Conservation (phyloP, 2,113 vertebrate species). For the Oryctolagus cuniculus region DNA sequence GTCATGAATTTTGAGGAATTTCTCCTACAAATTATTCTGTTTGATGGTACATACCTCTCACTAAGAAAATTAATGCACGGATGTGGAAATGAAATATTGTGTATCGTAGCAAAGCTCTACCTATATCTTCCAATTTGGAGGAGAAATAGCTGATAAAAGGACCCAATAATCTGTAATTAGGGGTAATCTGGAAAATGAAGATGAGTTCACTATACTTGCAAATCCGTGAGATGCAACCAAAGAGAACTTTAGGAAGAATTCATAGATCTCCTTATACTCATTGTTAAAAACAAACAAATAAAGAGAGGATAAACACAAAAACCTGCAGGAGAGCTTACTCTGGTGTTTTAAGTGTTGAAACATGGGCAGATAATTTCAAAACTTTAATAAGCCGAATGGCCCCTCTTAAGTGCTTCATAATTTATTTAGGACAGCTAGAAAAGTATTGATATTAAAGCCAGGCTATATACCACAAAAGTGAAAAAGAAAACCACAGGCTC, state of each 20-base stretch:
- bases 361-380: constrained; percentile 11
- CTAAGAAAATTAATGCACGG: neutral
- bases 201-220: neutral
- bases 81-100: neutral
- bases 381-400: neutral
- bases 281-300: neutral
- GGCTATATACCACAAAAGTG: neutral
- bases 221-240: neutral
- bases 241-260: neutral
- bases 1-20: neutral
- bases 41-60: neutral
- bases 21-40: neutral
- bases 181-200: constrained; percentile 29
- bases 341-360: neutral
- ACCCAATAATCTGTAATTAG: neutral
- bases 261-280: neutral
- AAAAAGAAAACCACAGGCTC: neutral
- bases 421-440: constrained; percentile 52
- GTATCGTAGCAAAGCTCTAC: neutral
- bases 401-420: constrained; percentile 12
- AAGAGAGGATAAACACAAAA: neutral
- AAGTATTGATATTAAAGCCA: constrained; percentile 42
- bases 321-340: neutral
- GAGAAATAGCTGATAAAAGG: neutral
- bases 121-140: neutral